phyloP scores from a whole-genome alignment of 2,797 vertebrate species.

The Sebastes aleutianus region DNA sequence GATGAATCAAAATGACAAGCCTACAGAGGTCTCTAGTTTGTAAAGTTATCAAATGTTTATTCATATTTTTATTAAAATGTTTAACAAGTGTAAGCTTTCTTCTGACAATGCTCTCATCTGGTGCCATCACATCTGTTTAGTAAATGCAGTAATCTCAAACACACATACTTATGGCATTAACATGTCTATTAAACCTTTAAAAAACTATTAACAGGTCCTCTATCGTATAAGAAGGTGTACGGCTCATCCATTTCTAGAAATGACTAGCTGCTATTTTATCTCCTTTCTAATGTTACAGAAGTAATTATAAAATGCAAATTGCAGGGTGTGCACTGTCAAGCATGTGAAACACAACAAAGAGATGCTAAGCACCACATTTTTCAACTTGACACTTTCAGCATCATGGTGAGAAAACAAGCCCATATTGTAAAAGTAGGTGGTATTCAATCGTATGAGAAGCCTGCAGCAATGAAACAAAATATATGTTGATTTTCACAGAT shows the following conservation, averaged over 20 bases:
- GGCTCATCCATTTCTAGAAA: constrained; percentile 63
- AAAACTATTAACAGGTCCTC: constrained; percentile 45
- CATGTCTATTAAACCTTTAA: constrained; percentile 41
- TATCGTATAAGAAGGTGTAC: constrained; percentile 35
- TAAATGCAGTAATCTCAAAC: constrained; percentile 53
- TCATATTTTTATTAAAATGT: constrained; percentile 60
- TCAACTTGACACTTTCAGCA: constrained; percentile 70
- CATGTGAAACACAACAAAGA: constrained; percentile 75
- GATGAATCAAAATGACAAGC: constrained; percentile 37
- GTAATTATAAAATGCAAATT: constrained; percentile 85
- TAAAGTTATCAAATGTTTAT: constrained; percentile 64
- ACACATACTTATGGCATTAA: constrained; percentile 43
- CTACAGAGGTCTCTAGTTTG: constrained; percentile 21
- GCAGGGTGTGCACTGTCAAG: constrained; percentile 74
- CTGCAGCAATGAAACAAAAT: constrained; percentile 48
- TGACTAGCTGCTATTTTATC: constrained; percentile 51
- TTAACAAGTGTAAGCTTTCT: constrained; percentile 52
- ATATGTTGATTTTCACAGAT: constrained; percentile 39
- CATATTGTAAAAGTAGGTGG: constrained; percentile 52
- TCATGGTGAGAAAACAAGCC: constrained; percentile 40
- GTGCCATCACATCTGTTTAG: constrained; percentile 46
- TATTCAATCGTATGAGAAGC: constrained; percentile 43
- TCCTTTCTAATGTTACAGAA: constrained; percentile 72
- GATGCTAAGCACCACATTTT: constrained; percentile 70
- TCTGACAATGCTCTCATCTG: constrained; percentile 30